Evolutionary conservation across 2,888 invertebrate species (phyloP), one percentile per base, ranked within the genome.

Genomic region (Hirtodrosophila duncani): DNA sequence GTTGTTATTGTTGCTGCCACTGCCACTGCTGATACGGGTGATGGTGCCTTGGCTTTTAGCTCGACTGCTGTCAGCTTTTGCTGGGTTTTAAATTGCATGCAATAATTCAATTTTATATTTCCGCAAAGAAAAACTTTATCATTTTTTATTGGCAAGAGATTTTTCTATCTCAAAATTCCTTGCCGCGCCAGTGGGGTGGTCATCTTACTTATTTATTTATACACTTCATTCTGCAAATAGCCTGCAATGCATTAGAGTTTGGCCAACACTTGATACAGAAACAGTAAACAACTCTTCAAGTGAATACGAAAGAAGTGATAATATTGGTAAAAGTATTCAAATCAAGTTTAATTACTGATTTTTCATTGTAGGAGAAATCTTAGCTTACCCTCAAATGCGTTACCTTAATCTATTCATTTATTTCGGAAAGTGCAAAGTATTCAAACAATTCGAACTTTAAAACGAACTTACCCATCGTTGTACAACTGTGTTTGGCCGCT

Each of bases 31-130:
- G n/a, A 4, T 10, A 5, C 21, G 7, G 14, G 13, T n/a, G n/a
- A n/a, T n/a, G n/a, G n/a, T n/a, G n/a, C n/a, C 51, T 60, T 66
- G 68, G 74, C 77, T 71, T 68, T 71, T 71, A 75, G 72, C 66
- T 75, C 63, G 63, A 63, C 75, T 68, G 59, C 65, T 71, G 67
- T 67, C 67, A 62, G 67, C 69, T 77, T 77, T 77, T 80, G 81
- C 78, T 74, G 79, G 70, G 62, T 69, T 71, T 75, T 81, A 81
- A 84, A 83, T 74, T 78, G 69, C 79, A 63, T 57, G 57, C 69
- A 70, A 84, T 83, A 83, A 77, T 83, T 83, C 81, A 83, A 81
- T 75, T 82, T 83, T 77, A 84, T 83, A 81, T 70, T 71, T 83
- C 82, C 83, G 79, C 63, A 72, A 57, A n/a, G n/a, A n/a, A 42